These are phyloP conservation scores for Eustalomyia histrio DNA, from an alignment of 2,888 invertebrate species.

Conservation along the genomic window DNA sequence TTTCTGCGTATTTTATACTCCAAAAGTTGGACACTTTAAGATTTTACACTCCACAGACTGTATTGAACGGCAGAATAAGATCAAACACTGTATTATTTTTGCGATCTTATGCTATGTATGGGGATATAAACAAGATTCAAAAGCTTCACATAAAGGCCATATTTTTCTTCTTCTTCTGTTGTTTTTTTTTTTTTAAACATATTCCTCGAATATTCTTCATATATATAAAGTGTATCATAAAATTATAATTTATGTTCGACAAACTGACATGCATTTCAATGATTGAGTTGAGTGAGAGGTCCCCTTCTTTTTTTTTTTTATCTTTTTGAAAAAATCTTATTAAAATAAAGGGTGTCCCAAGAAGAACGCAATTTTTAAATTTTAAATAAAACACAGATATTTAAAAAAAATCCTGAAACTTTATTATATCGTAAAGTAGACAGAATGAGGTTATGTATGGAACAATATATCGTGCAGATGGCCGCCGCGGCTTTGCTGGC, in stretches of 20 bases:
- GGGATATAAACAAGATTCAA: conserved; percentile 20
- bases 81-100: conserved; percentile 1
- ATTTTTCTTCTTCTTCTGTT: conserved; percentile 2
- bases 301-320: conserved; percentile 35
- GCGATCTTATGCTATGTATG: conserved; percentile 6
- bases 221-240: conserved; percentile 56
- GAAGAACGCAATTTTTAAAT: no score
- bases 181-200: conserved; percentile 27
- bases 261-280: conserved; percentile 58
- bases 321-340: conserved; percentile 38
- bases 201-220: conserved; percentile 54
- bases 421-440: no score
- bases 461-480: no score
- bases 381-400: no score
- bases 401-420: no score
- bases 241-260: conserved; percentile 67
- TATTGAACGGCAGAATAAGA: conserved; percentile 36
- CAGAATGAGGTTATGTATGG: no score
- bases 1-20: conserved; percentile 18
- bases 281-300: conserved; percentile 55
- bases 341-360: no score
- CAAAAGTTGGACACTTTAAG: conserved; percentile 32
- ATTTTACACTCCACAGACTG: conserved; percentile 13
- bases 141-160: conserved; percentile 24
- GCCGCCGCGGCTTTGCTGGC: no score